Conservation (phyloP, 1,140 invertebrate genomes). For the Drosophila leontia region DNA sequence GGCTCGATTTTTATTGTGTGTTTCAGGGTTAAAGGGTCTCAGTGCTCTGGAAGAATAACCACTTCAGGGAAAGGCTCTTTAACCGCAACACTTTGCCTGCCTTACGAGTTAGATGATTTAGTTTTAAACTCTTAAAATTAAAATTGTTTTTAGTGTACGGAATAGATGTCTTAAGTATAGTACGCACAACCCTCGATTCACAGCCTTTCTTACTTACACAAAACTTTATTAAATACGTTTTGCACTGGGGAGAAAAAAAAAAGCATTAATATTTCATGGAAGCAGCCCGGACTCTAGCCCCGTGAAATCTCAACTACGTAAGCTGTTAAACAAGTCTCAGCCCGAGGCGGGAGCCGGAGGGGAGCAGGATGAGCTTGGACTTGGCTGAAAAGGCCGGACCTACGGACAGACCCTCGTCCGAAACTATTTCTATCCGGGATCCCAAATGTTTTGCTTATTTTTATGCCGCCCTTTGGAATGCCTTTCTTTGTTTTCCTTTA, state of each 20-base stretch:
- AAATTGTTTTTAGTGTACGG: too few species aligned
- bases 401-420: constrained; percentile 37
- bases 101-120: too few species aligned
- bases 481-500: constrained; percentile 67
- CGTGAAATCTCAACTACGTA: constrained; percentile 49
- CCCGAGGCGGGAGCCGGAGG: background rate
- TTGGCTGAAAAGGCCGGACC: background rate
- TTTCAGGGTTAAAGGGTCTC: constrained; percentile 7
- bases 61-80: too few species aligned
- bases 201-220: background rate
- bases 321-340: constrained; percentile 54
- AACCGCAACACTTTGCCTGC: too few species aligned
- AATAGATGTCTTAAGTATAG: background rate
- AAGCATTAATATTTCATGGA: constrained; percentile 50
- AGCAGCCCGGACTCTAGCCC: background rate
- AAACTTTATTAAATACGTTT: constrained; percentile 3
- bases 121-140: too few species aligned
- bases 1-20: constrained; percentile 38
- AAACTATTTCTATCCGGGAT: constrained; percentile 53
- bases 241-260: background rate
- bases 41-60: background rate
- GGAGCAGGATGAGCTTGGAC: background rate
- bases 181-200: background rate
- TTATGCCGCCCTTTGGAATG: constrained; percentile 40
- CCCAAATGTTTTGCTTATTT: constrained; percentile 57